Percentiles rank a stretch among this genome's conserved stretches.
Evolutionary conservation across 2,797 vertebrate genomes (phyloP).

Genomic region (Enteromius trimaculatus): DNA sequence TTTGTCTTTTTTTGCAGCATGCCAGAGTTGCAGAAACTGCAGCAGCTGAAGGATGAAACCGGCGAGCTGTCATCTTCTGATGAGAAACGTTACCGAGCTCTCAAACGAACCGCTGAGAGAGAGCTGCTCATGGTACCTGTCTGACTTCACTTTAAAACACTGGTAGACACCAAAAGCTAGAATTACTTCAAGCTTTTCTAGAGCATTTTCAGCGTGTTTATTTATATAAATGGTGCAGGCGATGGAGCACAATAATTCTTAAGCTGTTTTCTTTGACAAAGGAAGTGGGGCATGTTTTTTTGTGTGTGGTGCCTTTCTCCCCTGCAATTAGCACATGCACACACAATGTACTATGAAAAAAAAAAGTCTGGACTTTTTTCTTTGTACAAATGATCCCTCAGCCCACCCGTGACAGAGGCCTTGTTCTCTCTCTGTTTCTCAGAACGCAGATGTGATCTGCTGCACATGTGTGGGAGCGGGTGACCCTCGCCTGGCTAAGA

Average conservation of each 20-base stretch:
- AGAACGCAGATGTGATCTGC: conserved; percentile 98
- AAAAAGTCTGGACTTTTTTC: neutral
- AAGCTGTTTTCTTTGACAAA: neutral
- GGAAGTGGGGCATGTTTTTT: neutral
- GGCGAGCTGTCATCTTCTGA: conserved; percentile 96
- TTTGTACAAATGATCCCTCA: neutral
- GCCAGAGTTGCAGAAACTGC: conserved; percentile 98
- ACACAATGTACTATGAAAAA: neutral
- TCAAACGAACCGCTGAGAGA: conserved; percentile 94
- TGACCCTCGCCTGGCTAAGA: conserved; percentile 94
- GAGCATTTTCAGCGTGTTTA: neutral
- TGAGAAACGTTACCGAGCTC: conserved; percentile 94
- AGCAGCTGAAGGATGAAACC: conserved; percentile 98
- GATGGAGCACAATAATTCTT: neutral
- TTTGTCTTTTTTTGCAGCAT: conserved; percentile 79
- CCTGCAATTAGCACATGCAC: neutral
- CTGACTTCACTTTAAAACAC: conserved; percentile 4
- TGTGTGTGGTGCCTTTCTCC: neutral
- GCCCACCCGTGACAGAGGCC: neutral
- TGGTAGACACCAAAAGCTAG: neutral
- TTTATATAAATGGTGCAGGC: neutral
- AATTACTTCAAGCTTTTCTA: neutral
- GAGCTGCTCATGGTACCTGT: conserved; percentile 93
- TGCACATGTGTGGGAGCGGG: conserved; percentile 96
- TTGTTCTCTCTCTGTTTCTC: neutral